These are phyloP conservation scores for Cryptotermes secundus DNA, from an alignment of 1,140 invertebrate species.

Conservation along the genomic window DNA sequence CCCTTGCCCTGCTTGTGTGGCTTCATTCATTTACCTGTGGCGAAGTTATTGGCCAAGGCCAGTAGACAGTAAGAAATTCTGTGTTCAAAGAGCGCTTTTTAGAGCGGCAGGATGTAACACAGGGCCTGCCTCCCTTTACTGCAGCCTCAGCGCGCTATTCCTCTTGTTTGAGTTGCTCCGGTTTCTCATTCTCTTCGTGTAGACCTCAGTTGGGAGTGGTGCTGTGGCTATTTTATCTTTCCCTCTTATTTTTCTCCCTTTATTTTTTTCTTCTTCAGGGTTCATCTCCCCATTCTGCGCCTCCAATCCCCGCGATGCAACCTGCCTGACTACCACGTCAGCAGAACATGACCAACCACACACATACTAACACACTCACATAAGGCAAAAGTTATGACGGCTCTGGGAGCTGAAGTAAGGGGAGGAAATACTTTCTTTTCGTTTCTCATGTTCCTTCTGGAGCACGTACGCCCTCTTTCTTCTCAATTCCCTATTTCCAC, in stretches of 20 bases:
- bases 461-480: slow-evolving; percentile 13
- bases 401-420: neutral
- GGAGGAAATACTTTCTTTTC: neutral
- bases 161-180: neutral
- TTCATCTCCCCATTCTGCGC: neutral
- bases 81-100: no score
- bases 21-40: no score
- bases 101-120: no score
- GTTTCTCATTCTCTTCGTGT: neutral
- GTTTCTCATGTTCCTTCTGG: neutral
- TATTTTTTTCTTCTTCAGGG: neutral
- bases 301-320: slow-evolving; percentile 16
- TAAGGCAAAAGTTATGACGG: neutral
- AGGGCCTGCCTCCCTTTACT: neutral
- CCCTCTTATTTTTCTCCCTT: slow-evolving; percentile 1
- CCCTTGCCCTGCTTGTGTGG: no score
- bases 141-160: neutral
- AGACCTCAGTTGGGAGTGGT: neutral
- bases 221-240: slow-evolving; percentile 17
- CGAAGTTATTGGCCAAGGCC: no score
- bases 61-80: no score
- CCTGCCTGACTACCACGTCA: neutral
- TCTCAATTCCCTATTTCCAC: neutral
- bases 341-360: neutral
- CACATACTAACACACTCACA: neutral